phyloP scores from a whole-genome alignment of 2,113 vertebrate genomes.

The Brienomyrus longianalis region DNA sequence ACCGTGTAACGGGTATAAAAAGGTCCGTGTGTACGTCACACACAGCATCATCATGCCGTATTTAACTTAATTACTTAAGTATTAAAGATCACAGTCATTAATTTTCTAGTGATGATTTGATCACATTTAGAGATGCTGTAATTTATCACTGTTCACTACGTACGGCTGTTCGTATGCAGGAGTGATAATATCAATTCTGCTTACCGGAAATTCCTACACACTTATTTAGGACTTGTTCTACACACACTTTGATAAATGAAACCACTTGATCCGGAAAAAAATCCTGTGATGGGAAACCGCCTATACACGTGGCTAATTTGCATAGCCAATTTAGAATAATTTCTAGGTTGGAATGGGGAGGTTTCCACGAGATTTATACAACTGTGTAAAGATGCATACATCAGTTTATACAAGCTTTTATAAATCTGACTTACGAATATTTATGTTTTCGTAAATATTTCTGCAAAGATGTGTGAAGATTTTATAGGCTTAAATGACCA shows the following conservation, averaged over 20 bases:
- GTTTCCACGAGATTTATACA: background rate
- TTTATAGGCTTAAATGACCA: background rate
- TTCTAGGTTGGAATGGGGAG: background rate
- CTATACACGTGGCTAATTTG: background rate
- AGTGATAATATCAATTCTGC: background rate
- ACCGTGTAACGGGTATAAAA: background rate
- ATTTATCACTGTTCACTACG: background rate
- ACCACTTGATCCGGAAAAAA: background rate
- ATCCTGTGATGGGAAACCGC: background rate
- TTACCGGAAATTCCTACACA: background rate
- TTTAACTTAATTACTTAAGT: background rate
- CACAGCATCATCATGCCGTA: background rate
- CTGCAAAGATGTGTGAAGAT: background rate
- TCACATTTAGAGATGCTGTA: background rate
- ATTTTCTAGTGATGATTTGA: background rate
- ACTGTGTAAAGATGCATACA: background rate
- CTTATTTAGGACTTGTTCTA: background rate
- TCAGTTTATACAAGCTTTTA: background rate
- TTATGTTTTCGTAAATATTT: background rate
- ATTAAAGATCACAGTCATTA: background rate
- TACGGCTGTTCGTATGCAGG: background rate
- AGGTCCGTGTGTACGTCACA: background rate
- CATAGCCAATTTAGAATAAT: background rate
- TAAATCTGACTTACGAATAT: background rate
- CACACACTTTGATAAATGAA: background rate